phyloP scores from a whole-genome alignment of 2,888 invertebrate species.

The Suillia variegata region DNA sequence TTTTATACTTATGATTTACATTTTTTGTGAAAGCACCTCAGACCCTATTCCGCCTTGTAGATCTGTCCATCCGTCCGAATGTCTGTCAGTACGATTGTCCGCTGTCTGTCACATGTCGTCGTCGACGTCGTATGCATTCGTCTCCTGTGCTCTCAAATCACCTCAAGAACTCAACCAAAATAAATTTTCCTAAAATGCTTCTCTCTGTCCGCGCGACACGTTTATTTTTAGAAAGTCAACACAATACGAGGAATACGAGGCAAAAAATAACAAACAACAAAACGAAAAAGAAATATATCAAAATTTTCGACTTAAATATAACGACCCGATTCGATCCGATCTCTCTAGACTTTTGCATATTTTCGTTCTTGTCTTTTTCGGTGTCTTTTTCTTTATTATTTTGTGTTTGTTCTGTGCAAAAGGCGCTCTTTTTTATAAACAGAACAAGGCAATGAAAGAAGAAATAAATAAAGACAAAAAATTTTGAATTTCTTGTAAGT shows the following conservation, averaged over 20 bases:
- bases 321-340: too few relatives aligned
- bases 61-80: not conserved
- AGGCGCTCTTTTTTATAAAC: not conserved
- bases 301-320: not conserved
- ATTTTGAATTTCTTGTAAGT: too few relatives aligned
- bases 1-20: too few relatives aligned
- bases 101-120: not conserved
- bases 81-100: too few relatives aligned
- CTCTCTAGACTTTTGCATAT: too few relatives aligned
- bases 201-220: not conserved
- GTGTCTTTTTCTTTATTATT: too few relatives aligned
- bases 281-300: not conserved
- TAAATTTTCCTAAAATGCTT: not conserved
- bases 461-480: not conserved
- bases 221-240: constrained; percentile 1
- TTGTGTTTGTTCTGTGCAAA: too few relatives aligned
- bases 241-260: not conserved
- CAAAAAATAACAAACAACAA: too few relatives aligned
- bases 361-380: not conserved
- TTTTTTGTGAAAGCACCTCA: too few relatives aligned
- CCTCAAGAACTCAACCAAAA: not conserved
- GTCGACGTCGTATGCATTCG: not conserved
- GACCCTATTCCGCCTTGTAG: not conserved
- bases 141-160: too few relatives aligned
- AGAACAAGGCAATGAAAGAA: too few relatives aligned